These are phyloP conservation scores for Muscidifurax raptorellus DNA, from an alignment of 1,140 invertebrate genomes.

Conservation along the genomic window DNA sequence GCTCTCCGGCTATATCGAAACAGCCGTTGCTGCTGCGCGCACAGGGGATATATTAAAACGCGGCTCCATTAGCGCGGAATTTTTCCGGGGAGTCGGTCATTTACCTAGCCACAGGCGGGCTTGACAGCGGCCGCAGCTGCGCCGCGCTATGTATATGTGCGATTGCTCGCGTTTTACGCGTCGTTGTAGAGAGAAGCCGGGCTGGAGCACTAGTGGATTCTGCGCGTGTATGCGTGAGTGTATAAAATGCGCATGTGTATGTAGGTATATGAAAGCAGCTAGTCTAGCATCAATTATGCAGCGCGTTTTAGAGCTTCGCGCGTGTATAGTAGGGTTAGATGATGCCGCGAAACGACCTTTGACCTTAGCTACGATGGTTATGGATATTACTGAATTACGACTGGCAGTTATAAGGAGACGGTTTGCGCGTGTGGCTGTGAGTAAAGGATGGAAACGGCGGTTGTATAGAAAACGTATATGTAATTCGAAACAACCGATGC, in stretches of 20 bases:
- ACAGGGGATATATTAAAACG: not conserved
- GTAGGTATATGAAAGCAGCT: not conserved
- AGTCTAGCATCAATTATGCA: not conserved
- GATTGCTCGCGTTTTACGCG: conserved; percentile 7
- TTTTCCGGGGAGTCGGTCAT: not conserved
- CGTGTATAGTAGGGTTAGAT: not conserved
- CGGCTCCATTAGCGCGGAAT: not conserved
- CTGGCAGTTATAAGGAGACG: no score
- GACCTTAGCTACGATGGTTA: not conserved
- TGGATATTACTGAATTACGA: not conserved
- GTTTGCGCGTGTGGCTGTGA: no score
- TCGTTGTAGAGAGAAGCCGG: not conserved
- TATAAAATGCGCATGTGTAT: not conserved
- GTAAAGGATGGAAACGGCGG: no score
- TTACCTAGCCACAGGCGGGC: not conserved
- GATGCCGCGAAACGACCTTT: not conserved
- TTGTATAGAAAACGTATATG: no score
- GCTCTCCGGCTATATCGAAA: not conserved
- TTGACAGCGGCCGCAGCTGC: conserved; percentile 9
- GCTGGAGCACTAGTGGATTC: not conserved
- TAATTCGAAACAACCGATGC: no score
- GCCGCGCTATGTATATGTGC: not conserved
- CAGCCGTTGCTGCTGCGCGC: not conserved
- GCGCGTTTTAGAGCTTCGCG: not conserved
- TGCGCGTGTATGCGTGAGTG: not conserved